Conservation (phyloP, 2,797 vertebrate species). For the Megaceryle alcyon region DNA sequence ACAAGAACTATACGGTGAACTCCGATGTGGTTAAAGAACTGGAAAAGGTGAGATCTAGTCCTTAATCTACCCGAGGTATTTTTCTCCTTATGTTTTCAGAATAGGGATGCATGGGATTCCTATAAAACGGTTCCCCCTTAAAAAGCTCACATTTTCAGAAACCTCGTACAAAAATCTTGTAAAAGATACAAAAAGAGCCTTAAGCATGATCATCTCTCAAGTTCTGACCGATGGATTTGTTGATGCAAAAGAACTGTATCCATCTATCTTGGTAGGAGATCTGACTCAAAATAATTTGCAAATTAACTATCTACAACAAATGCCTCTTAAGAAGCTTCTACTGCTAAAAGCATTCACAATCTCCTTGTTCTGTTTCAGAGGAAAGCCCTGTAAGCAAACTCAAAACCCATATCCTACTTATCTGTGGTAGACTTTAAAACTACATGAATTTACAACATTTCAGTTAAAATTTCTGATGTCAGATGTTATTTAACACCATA, state of each 20-base stretch:
- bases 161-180: background rate
- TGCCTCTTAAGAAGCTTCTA: background rate
- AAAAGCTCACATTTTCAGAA: background rate
- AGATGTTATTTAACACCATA: background rate
- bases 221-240: background rate
- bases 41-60: background rate
- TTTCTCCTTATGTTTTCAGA: background rate
- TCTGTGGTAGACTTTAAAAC: background rate
- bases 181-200: background rate
- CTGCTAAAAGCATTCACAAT: background rate
- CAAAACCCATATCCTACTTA: background rate
- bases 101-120: background rate
- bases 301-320: background rate
- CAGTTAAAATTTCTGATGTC: background rate
- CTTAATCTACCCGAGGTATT: background rate
- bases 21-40: background rate
- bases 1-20: background rate
- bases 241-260: background rate
- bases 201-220: background rate
- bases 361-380: background rate
- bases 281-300: background rate
- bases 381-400: background rate
- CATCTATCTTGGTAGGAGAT: background rate
- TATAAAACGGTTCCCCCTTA: background rate
- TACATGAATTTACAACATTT: background rate